Evolutionary conservation across 2,797 vertebrate genomes (phyloP), one percentile per base, ranked within the genome.

Genomic region (Xenops minutus): DNA sequence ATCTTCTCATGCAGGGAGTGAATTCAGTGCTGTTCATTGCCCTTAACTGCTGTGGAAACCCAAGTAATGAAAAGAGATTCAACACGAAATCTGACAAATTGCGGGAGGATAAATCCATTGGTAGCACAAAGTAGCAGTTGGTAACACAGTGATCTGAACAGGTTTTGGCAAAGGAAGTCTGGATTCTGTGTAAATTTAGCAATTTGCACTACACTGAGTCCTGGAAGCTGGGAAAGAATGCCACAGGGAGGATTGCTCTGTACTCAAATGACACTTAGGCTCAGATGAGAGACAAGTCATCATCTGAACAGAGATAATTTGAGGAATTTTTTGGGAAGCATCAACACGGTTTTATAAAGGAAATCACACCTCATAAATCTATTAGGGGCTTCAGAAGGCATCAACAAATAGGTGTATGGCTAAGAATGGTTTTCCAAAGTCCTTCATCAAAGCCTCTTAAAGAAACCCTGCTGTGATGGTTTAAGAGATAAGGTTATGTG

Each of bases 391-490:
- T 87, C 39, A 84, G 69, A 91, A 85, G 39, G 55, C 71, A 85
- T 62, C 48, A 72, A 69, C 49, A 86, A 92, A 69, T 56, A 93
- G 29, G 27, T 75, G n/a, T 58, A 81, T 14, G 67, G 71, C n/a
- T 81, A 72, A 72, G 49, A 90, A 66, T 0, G 0, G 24, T 74
- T 76, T 84, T 69, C 43, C 46, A 69, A 64, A 92, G 74, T 26
- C 39, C 58, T 78, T 94, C 58, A 72, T 93, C 84, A 87, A 78
- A 92, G 58, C 32, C 27, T 82, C 69, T 68, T 62, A 54, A 82
- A 81, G 92, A 92, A 93, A 86, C 27, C 88, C n/a, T 55, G 74
- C 91, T 95, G 92, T 44, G 84, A 76, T 91, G 71, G 46, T 81
- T 93, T 84, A 78, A 72, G 58, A 95, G 62, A 69, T 62, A 96